Base-by-base conservation (phyloP, 2,797 vertebrate species). In the Distichodus sexfasciatus region DNA sequence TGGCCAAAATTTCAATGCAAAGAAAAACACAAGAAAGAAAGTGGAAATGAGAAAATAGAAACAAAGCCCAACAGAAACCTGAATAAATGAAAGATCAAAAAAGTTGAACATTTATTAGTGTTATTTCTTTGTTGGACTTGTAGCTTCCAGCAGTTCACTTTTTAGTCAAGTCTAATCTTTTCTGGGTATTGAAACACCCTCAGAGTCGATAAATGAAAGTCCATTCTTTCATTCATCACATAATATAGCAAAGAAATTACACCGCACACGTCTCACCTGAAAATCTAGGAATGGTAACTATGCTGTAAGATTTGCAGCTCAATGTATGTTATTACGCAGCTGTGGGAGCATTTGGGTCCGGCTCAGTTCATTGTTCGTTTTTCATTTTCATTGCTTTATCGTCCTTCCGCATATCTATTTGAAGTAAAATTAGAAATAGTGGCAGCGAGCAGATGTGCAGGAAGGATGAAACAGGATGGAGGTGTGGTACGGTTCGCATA, bases 11-110 rank as follows among this genome's bases (percentile, higher is more conserved):
- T 31, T 57, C 44, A 19, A 7, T 65, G 50, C 58, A 59, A 21
- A 41, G 55, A 63, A 47, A 38, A 6, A 26, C 48, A n/a, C 40
- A 58, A 54, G 29, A 62, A 28, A 28, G 19, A 15, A 28, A 48
- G 12, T 9, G 9, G 31, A 33, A 4, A 4, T 33, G 9, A 33
- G 31, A 4, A n/a, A n/a, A n/a, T n/a, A n/a, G n/a, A n/a, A n/a
- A n/a, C n/a, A n/a, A n/a, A n/a, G n/a, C n/a, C n/a, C n/a, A n/a
- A n/a, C n/a, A n/a, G n/a, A n/a, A n/a, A 33, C 9, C 9, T 4
- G 31, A 33, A 33, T 4, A 9, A 33, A 33, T 33, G 31, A 33
- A 33, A 33, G 31, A 33, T 28, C 3, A 43, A 29, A 9, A 41
- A 29, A 17, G 12, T 15, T 19, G n/a, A 21, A 26, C 10, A 36